These are phyloP conservation scores for Dreissena polymorpha DNA, from an alignment of 1,140 invertebrate genomes.

Conservation along the genomic window DNA sequence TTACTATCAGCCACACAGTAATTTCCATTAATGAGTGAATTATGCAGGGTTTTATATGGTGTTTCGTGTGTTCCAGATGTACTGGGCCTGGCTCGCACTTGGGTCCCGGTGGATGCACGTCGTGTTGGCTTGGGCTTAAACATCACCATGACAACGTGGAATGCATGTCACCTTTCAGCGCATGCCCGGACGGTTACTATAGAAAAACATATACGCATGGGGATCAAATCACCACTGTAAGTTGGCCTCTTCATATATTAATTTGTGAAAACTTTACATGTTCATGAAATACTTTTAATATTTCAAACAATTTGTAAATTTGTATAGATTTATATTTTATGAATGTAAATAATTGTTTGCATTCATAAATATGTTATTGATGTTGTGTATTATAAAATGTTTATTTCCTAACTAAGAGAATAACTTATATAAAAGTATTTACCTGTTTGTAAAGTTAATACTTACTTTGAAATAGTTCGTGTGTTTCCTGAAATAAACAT, in stretches of 20 bases:
- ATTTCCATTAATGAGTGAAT: no score
- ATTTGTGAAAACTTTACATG: background rate
- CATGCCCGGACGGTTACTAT: slow-evolving; percentile 38
- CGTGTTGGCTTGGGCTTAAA: slow-evolving; percentile 40
- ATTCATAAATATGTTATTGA: no score
- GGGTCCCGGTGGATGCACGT: slow-evolving; percentile 27
- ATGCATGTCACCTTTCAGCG: slow-evolving; percentile 41
- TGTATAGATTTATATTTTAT: no score
- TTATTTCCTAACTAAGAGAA: no score
- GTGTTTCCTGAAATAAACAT: no score
- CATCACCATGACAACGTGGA: slow-evolving; percentile 14
- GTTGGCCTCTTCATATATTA: background rate
- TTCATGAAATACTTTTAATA: background rate
- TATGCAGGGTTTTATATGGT: background rate
- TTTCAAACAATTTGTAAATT: no score
- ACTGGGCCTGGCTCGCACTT: slow-evolving; percentile 7
- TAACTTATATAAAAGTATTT: no score
- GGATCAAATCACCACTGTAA: slow-evolving; percentile 27
- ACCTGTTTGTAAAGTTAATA: no score
- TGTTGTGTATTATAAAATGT: no score
- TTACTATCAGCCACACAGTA: no score
- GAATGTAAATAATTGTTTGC: no score
- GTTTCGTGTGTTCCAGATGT: slow-evolving; percentile 26
- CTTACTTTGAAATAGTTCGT: no score
- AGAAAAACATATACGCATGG: background rate